Evolutionary conservation across 2,888 invertebrate genomes (phyloP), one percentile per base, ranked within the genome.

Genomic region (Drosophila rubida): DNA sequence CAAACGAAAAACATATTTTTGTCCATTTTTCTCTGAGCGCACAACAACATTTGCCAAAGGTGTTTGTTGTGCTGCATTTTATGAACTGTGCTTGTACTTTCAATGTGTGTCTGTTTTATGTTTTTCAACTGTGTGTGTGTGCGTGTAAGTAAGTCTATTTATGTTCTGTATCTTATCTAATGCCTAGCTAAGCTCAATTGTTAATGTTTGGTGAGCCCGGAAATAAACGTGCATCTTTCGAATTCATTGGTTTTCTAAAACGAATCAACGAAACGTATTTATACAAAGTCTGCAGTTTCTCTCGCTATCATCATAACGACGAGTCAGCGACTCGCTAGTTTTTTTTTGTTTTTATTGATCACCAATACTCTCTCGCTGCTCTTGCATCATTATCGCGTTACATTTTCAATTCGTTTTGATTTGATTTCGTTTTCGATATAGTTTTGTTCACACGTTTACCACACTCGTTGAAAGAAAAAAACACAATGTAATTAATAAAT

Each of bases 1-100:
- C 88, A 90, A 91, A 91, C 88, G 78, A 87, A 85, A 84, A 85
- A 86, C 87, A 91, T 90, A 89, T 91, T 90, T 90, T 89, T 75
- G 59, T 75, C 75, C 69, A 75, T 75, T 61, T 66, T 58, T 27
- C 78, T 50, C 32, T 77, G 37, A 76, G 69, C 63, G 67, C 75
- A 75, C 70, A 84, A 69, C 80, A 69, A 70, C 75, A 74, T 64
- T 88, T 76, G 71, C 63, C 69, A 61, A 64, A 49, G 19, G 42
- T 70, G 65, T 74, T 65, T 66, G 64, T 54, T 69, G 58, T 54
- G 59, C 53, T 74, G 66, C 35, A 44, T 42, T 50, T 13, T 50
- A 16, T 60, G 41, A 53, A 53, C 39, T 53, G 8, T 13, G 2
- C 35, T 27, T 41, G 32, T 32, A 19, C 13, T 35, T 27, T 42